Evolutionary conservation across 2,888 invertebrate species (phyloP), one percentile per base, ranked within the genome.

Genomic region (Chymomyza procnemis): DNA sequence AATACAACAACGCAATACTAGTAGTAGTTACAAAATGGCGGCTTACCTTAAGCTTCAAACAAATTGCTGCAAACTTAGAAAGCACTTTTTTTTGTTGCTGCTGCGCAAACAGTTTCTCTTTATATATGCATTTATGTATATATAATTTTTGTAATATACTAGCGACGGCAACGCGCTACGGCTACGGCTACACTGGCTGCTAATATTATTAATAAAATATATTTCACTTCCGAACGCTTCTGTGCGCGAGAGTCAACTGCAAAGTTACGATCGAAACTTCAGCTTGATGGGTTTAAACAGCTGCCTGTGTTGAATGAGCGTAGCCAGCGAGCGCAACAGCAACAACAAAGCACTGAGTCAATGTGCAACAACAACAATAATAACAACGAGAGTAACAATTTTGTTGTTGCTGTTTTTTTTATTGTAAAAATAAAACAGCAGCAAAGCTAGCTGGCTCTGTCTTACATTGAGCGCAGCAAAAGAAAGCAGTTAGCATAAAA

Each of bases 151-250:
- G n/a, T n/a, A n/a, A 41, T 41, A 0, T 41, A 50, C 18, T 9
- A 19, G 50, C 16, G 50, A 50, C 16, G 50, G 19, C 50, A 50
- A 50, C 50, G 19, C 65, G 58, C 64, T n/a, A 26, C 26, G 26
- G 26, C 26, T 26, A 56, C 26, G 71, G 64, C 59, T 61, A 64
- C 69, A 71, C 72, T 68, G 64, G 69, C 78, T 72, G 81, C 85
- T 89, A 90, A 90, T 90, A 90, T 89, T 90, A 90, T 90, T 90
- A 90, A 90, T 90, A 90, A 90, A 90, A 89, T 90, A 90, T 90
- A 90, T 90, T 90, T 86, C 91, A 90, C 90, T 91, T 91, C 91
- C 90, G 91, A 91, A 90, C 91, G 91, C 91, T 91, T 91, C 91
- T 90, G 91, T 91, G 90, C 90, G 89, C 91, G 88, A 90, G 89